A percentile compares a stretch with the other conserved stretches of the same genome.
Conservation (phyloP, 2,888 invertebrate genomes). For the Glaucopsyche alexis region DNA sequence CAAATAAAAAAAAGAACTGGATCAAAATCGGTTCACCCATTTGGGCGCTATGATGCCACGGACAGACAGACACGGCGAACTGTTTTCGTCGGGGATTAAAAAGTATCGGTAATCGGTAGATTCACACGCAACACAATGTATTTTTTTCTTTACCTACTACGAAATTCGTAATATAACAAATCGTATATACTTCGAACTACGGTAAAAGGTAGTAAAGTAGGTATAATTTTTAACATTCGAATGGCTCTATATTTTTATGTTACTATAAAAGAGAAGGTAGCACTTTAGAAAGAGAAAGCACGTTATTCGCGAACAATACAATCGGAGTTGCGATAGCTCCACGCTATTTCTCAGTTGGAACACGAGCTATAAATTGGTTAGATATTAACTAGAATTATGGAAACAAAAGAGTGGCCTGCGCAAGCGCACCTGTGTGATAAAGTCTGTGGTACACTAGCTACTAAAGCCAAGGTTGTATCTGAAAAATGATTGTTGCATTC, state of each 20-base stretch:
- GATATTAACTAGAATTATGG: constrained; percentile 40
- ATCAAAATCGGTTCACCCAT: too few relatives aligned
- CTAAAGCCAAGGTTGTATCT: constrained; percentile 24
- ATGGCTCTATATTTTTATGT: too few relatives aligned
- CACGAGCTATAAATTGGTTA: constrained; percentile 32
- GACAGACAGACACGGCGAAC: too few relatives aligned
- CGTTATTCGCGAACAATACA: background rate
- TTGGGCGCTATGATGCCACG: too few relatives aligned
- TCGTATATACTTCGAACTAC: too few relatives aligned
- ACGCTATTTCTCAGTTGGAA: constrained; percentile 26
- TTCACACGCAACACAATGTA: background rate
- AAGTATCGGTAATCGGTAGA: too few relatives aligned
- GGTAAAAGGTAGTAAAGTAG: too few relatives aligned
- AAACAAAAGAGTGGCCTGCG: constrained; percentile 46
- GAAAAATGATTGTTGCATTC: constrained; percentile 1
- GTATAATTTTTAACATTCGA: background rate
- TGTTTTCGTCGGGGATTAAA: too few relatives aligned
- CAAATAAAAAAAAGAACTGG: too few relatives aligned
- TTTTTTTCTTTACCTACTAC: background rate
- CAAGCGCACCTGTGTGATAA: constrained; percentile 34
- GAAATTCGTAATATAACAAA: background rate
- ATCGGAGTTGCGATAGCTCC: constrained; percentile 6
- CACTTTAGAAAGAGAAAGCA: constrained; percentile 3
- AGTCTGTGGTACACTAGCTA: constrained; percentile 26
- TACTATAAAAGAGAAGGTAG: constrained; percentile 5